Conservation (phyloP, 2,797 vertebrate species). For the Phataginus tetradactyla region DNA sequence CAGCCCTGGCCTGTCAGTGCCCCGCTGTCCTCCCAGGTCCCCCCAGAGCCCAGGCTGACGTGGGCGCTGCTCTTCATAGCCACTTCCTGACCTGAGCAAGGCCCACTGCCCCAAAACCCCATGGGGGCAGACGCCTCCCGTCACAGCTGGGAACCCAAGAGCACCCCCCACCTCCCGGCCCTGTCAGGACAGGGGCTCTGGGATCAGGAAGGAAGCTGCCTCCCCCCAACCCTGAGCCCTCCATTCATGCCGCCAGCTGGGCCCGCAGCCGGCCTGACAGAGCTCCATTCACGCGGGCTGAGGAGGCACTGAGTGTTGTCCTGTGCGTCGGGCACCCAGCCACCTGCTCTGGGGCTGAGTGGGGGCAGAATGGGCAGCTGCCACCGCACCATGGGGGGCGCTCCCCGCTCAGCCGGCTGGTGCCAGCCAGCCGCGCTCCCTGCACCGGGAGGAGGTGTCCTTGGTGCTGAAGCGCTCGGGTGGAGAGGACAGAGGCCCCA, state of each 20-base stretch:
- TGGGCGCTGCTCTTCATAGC: background rate
- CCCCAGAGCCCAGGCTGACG: background rate
- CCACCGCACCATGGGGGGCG: background rate
- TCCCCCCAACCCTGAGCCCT: background rate
- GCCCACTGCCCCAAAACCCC: background rate
- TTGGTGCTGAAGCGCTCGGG: constrained; percentile 61
- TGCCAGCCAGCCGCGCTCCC: background rate
- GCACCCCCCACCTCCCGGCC: background rate
- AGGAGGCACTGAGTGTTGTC: constrained; percentile 1
- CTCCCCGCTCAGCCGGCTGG: background rate
- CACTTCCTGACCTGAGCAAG: background rate
- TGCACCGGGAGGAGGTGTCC: constrained; percentile 44
- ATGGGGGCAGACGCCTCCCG: background rate
- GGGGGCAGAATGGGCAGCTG: constrained; percentile 62
- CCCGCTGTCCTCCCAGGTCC: background rate
- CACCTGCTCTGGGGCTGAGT: constrained; percentile 64
- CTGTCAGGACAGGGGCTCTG: background rate
- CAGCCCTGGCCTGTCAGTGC: background rate
- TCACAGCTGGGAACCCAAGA: background rate
- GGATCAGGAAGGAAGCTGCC: constrained; percentile 71
- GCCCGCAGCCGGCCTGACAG: constrained; percentile 51
- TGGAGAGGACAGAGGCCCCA: background rate
- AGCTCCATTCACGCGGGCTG: constrained; percentile 61
- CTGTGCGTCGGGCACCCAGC: constrained; percentile 45
- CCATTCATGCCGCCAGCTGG: constrained; percentile 67